phyloP scores from a whole-genome alignment of 2,888 invertebrate genomes.

The Nemoura dubitans region DNA sequence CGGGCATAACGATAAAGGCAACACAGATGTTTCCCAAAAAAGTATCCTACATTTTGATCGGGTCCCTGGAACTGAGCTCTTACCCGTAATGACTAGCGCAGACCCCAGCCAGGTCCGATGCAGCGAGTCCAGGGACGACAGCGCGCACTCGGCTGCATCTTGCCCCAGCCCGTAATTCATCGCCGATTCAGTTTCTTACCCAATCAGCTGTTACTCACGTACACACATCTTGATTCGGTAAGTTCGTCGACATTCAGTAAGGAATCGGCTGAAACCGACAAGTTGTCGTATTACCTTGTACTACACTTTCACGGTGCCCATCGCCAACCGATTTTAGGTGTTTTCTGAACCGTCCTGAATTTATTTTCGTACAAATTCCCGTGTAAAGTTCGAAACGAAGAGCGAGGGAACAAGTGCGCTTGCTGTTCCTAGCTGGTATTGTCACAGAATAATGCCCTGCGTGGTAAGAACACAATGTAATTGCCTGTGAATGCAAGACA shows the following conservation, averaged over 20 bases:
- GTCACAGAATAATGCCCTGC: not conserved
- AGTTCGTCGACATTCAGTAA: no score
- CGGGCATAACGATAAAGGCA: no score
- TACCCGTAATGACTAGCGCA: slow-evolving; percentile 40
- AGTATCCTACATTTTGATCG: no score
- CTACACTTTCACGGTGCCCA: no score
- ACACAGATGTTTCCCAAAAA: no score
- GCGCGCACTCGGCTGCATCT: slow-evolving; percentile 8
- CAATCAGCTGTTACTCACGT: slow-evolving; percentile 28
- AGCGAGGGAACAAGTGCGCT: no score
- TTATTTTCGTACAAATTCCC: no score
- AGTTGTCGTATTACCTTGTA: no score
- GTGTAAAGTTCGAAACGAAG: not conserved
- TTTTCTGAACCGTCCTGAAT: no score
- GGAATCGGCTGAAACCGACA: no score
- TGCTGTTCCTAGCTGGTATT: not conserved
- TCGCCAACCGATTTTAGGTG: no score
- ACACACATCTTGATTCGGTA: no score
- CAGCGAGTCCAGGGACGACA: not conserved
- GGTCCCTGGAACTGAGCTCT: not conserved
- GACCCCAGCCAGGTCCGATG: slow-evolving; percentile 44
- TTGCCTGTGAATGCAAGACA: not conserved
- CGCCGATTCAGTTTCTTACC: not conserved
- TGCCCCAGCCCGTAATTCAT: not conserved
- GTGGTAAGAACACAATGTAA: not conserved